A percentile compares a stretch with the other conserved stretches of the same genome.
Evolutionary conservation across 2,113 vertebrate species (phyloP).

Genomic region (Oncorhynchus kisutch): DNA sequence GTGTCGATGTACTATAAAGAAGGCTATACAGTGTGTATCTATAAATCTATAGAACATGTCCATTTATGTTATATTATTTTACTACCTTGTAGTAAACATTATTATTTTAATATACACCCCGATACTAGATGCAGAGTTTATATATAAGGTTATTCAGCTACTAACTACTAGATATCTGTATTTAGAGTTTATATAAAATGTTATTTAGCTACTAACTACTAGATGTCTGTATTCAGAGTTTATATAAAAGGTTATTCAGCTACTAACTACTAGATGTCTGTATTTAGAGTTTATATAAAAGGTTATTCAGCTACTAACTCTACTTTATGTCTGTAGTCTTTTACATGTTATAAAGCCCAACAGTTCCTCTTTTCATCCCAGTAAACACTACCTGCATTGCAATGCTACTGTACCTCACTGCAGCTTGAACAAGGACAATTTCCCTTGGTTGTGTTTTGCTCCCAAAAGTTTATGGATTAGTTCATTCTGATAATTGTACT

Average conservation of each 20-base stretch:
- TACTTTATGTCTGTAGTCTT: background rate
- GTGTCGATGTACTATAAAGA: too few relatives aligned
- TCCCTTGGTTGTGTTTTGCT: background rate
- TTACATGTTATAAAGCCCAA: conserved; percentile 20
- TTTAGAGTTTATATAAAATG: too few relatives aligned
- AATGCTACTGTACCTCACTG: background rate
- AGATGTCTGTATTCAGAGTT: background rate
- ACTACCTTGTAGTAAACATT: too few relatives aligned
- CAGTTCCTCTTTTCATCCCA: background rate
- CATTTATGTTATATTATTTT: too few relatives aligned
- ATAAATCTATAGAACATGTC: too few relatives aligned
- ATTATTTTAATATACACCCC: too few relatives aligned
- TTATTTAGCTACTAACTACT: background rate
- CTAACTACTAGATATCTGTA: too few relatives aligned
- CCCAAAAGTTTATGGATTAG: background rate
- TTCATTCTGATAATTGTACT: conserved; percentile 8
- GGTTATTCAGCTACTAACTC: background rate
- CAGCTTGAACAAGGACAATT: background rate
- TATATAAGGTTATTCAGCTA: background rate
- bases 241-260: too few relatives aligned
- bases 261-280: too few relatives aligned
- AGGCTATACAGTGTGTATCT: too few relatives aligned
- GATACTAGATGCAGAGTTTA: too few relatives aligned
- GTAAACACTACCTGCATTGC: background rate
- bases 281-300: background rate